Evolutionary conservation across 2,113 vertebrate species (phyloP).

Genomic region (Phrynosoma blainvillii): DNA sequence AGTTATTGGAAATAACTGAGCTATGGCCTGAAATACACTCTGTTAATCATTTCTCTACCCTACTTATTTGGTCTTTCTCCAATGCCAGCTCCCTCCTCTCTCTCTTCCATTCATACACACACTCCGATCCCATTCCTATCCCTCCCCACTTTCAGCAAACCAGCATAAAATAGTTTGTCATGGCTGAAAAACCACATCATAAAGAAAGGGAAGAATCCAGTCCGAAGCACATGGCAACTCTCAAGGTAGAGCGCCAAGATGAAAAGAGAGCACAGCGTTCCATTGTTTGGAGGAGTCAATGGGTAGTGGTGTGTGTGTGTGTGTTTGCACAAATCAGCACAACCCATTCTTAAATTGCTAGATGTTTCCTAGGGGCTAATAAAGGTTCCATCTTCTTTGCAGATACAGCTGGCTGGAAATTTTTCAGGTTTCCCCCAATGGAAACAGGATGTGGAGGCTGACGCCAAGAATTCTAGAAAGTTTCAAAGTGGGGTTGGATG

Average conservation of each 20-base stretch:
- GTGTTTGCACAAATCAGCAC: not conserved
- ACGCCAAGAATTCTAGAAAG: conserved; percentile 8
- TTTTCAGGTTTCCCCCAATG: conserved; percentile 12
- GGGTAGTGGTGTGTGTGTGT: fast-evolving
- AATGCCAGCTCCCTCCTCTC: too few species aligned
- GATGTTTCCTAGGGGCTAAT: not conserved
- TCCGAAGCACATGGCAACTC: not conserved
- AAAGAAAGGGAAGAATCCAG: fast-evolving
- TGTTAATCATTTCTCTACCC: fast-evolving
- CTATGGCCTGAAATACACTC: not conserved
- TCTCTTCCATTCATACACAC: not conserved
- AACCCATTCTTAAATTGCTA: fast-evolving
- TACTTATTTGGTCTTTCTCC: fast-evolving
- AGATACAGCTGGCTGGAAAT: conserved; percentile 3
- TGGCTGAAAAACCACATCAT: fast-evolving
- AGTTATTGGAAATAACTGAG: too few species aligned
- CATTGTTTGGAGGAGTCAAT: not conserved
- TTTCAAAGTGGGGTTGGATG: conserved; percentile 9
- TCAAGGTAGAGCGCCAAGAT: fast-evolving
- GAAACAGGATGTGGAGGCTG: conserved; percentile 13
- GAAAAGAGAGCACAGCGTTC: fast-evolving
- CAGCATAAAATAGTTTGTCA: fast-evolving
- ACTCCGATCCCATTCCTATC: too few species aligned
- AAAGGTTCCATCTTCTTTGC: not conserved
- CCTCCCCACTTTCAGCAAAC: fast-evolving